phyloP scores from a whole-genome alignment of 2,113 vertebrate genomes.

The Centropristis striata region DNA sequence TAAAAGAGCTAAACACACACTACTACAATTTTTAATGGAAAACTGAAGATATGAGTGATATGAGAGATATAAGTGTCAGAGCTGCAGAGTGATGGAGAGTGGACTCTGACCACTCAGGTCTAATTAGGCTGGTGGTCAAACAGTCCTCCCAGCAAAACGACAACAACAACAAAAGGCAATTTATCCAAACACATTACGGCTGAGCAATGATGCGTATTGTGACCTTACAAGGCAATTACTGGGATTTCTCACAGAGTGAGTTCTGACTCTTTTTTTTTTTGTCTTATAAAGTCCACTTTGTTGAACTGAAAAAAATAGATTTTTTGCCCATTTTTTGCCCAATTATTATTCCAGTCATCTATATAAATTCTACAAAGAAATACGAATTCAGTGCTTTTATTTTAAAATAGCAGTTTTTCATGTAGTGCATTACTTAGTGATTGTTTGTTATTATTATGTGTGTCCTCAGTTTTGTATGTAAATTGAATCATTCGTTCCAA shows the following conservation, averaged over 20 bases:
- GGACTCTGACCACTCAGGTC: background rate
- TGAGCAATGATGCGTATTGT: background rate
- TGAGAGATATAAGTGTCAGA: background rate
- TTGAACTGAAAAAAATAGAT: too few relatives aligned
- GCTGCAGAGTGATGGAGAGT: background rate
- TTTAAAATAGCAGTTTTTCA: too few relatives aligned
- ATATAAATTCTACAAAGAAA: too few relatives aligned
- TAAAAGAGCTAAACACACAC: background rate
- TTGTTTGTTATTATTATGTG: too few relatives aligned
- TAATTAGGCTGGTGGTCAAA: conserved; percentile 5
- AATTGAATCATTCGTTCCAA: too few relatives aligned
- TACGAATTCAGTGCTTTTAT: too few relatives aligned
- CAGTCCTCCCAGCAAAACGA: background rate
- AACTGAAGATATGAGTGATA: background rate
- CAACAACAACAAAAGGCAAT: background rate
- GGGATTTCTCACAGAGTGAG: background rate
- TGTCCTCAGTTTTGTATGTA: too few relatives aligned
- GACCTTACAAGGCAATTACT: background rate
- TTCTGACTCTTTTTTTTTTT: too few relatives aligned
- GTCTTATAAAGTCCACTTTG: too few relatives aligned
- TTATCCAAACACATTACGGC: background rate
- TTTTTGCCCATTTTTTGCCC: too few relatives aligned
- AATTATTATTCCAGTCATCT: too few relatives aligned
- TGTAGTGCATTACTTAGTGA: too few relatives aligned
- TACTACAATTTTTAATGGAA: background rate